phyloP scores from a whole-genome alignment of 1,140 invertebrate species.

The Glossosoma conforme region DNA sequence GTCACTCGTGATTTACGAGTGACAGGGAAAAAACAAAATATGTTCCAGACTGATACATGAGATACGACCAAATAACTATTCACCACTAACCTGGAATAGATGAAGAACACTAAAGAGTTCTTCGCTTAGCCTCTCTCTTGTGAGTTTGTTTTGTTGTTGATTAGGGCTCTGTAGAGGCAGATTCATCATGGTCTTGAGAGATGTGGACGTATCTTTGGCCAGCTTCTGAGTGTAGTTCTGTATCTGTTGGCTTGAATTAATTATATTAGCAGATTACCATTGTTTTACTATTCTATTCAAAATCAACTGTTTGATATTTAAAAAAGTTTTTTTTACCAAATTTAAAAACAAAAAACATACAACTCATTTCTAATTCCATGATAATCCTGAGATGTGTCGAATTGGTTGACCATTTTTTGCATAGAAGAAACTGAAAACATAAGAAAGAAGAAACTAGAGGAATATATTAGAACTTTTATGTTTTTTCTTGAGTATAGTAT shows the following conservation, averaged over 20 bases:
- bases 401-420: conserved; percentile 89
- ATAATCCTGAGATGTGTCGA: conserved; percentile 85
- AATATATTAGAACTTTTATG: no score
- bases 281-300: no score
- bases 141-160: conserved; percentile 83
- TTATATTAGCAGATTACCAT: not conserved
- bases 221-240: conserved; percentile 94
- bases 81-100: conserved; percentile 65
- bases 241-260: conserved; percentile 74
- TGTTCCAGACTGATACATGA: no score
- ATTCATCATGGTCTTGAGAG: conserved; percentile 74
- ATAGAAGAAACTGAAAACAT: conserved; percentile 85
- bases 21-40: no score
- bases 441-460: no score
- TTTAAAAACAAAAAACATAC: no score
- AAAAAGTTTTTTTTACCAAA: no score
- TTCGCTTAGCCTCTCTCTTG: conserved; percentile 85
- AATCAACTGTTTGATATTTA: no score
- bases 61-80: no score
- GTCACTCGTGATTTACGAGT: no score
- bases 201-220: conserved; percentile 87
- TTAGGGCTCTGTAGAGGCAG: conserved; percentile 54
- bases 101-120: conserved; percentile 92
- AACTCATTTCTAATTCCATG: conserved; percentile 82
- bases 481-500: no score